Percentiles rank a stretch among this genome's conserved stretches.
Conservation (phyloP, 1,140 invertebrate species). For the Macrostomum lignano region DNA sequence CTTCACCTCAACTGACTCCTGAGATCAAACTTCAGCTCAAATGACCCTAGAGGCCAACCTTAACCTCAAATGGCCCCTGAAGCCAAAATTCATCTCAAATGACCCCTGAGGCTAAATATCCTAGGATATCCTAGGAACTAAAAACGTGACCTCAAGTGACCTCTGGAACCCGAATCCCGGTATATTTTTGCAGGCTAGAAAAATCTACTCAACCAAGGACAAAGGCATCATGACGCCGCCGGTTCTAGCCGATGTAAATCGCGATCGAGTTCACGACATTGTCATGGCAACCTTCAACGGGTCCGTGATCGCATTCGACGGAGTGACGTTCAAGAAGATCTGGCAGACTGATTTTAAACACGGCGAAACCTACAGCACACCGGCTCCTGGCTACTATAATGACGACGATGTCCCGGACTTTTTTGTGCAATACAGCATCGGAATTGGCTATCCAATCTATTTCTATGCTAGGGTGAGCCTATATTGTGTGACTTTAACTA, state of each 20-base stretch:
- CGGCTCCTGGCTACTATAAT: constrained; percentile 50
- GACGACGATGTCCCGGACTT: constrained; percentile 51
- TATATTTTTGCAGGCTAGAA: constrained; percentile 6
- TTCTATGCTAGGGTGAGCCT: constrained; percentile 38
- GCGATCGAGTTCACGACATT: constrained; percentile 43
- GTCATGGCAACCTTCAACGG: constrained; percentile 42
- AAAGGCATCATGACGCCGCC: constrained; percentile 36
- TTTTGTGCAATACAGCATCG: constrained; percentile 45
- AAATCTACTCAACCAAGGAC: constrained; percentile 17
- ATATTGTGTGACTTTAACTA: not conserved
- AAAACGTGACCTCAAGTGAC: constrained; percentile 9
- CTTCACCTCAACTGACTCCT: too few species aligned
- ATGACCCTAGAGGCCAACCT: too few species aligned
- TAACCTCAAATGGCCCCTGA: too few species aligned
- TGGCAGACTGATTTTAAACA: constrained; percentile 34
- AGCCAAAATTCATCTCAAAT: constrained; percentile 6
- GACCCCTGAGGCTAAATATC: too few species aligned
- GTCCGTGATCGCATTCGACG: constrained; percentile 42
- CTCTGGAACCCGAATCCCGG: not conserved
- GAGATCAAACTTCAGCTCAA: too few species aligned
- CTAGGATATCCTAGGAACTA: too few species aligned
- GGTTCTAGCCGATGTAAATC: constrained; percentile 43
- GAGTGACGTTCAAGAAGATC: constrained; percentile 35
- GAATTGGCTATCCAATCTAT: constrained; percentile 42
- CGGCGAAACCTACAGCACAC: constrained; percentile 33